Evolutionary conservation across 1,140 invertebrate species (phyloP), one percentile per base, ranked within the genome.

Genomic region (Battus philenor): DNA sequence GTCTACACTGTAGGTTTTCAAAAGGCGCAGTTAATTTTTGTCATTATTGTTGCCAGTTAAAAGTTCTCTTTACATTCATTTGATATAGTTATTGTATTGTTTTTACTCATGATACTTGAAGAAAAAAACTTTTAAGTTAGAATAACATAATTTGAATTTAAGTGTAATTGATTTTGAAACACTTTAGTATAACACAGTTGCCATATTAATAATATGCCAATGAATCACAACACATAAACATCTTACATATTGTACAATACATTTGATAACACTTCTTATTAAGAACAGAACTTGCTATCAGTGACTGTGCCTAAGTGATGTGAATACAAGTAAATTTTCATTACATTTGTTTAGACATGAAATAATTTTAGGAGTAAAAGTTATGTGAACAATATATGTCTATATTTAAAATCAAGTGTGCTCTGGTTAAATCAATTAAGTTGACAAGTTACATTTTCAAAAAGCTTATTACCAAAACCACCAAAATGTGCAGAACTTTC

Each of bases 241-340:
- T 76, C 68, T 69, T 68, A 45, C 51, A 67, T 73, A 64, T 58
- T 56, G 55, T 44, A 69, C 59, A 67, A 54, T 65, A 58, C 62
- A 43, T 55, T 54, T 70, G 70, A 79, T 79, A 79, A 74, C 49
- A 59, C 29, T 64, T 72, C 62, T 70, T 70, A 67, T 64, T 70
- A 70, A 74, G 73, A 74, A 76, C 64, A 74, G 34, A 50, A 54
- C 44, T 69, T 62, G 26, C 55, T 68, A 41, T 41, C 38, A 27
- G 4, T 41, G 8, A 29, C 38, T 27, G 38, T 2, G 8, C 11
- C 26, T 5, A 13, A 41, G 38, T 17, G 29, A 33, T 33, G n/a
- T n/a, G n/a, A n/a, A n/a, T n/a, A n/a, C n/a, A n/a, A n/a, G n/a
- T n/a, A n/a, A n/a, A n/a, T n/a, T n/a, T n/a, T n/a, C n/a, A n/a